Evolutionary conservation across 2,888 invertebrate species (phyloP).

Genomic region (Agrochola lota): DNA sequence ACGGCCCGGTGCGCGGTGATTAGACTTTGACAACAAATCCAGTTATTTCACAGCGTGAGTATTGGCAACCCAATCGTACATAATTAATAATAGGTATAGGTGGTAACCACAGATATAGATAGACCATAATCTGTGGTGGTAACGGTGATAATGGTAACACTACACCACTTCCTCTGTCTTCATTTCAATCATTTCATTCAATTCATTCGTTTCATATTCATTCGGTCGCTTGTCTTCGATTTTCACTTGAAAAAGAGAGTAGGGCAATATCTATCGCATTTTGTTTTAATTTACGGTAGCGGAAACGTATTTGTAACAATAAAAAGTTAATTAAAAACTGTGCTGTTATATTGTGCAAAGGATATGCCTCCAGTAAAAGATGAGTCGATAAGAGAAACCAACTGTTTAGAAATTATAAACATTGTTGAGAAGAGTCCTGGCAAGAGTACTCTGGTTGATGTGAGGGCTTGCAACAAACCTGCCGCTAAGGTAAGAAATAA

Average conservation of each 20-base stretch:
- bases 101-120: too few relatives aligned
- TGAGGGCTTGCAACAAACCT: constrained; percentile 93
- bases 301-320: constrained; percentile 21
- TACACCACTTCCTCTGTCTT: not conserved
- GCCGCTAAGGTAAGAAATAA: constrained; percentile 90
- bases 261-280: constrained; percentile 32
- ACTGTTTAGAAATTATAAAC: constrained; percentile 87
- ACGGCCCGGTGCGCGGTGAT: too few relatives aligned
- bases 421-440: constrained; percentile 87
- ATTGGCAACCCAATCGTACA: too few relatives aligned
- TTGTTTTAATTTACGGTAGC: constrained; percentile 46
- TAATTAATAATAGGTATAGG: too few relatives aligned
- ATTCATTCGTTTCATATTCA: constrained; percentile 39
- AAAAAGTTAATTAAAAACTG: constrained; percentile 46
- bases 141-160: constrained; percentile 1
- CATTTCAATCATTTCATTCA: not conserved
- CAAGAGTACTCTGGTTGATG: constrained; percentile 90
- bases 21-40: not conserved
- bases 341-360: constrained; percentile 67
- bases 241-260: constrained; percentile 66
- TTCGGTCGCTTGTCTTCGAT: constrained; percentile 70
- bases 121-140: too few relatives aligned
- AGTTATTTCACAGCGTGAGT: too few relatives aligned
- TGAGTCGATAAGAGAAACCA: constrained; percentile 86
- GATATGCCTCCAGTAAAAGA: constrained; percentile 90